These are phyloP conservation scores for Gastrophysa polygoni DNA, from an alignment of 2,888 invertebrate species.

Conservation along the genomic window DNA sequence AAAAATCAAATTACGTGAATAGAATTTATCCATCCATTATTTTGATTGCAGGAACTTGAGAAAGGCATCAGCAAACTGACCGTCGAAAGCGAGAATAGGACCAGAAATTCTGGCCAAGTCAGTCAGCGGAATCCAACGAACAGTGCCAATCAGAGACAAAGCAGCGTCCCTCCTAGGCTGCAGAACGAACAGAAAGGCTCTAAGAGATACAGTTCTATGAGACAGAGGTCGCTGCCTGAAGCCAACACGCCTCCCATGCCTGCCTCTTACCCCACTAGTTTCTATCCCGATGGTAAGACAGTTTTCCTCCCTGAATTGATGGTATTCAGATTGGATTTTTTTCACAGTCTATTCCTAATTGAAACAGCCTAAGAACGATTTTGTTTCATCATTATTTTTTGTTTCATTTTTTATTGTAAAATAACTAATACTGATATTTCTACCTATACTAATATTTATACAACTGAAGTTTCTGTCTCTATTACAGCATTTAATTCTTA, in stretches of 20 bases:
- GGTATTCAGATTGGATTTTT: too few relatives aligned
- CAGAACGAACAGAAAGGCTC: conserved; percentile 59
- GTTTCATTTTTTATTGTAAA: too few relatives aligned
- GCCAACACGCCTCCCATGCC: conserved; percentile 51
- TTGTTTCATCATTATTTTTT: too few relatives aligned
- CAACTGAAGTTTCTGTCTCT: too few relatives aligned
- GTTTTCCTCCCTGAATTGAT: too few relatives aligned
- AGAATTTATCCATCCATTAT: too few relatives aligned
- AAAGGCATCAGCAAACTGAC: conserved; percentile 20
- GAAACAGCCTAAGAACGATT: too few relatives aligned
- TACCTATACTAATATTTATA: too few relatives aligned
- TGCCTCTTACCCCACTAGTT: conserved; percentile 41
- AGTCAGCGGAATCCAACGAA: background rate
- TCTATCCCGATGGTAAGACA: conserved; percentile 50
- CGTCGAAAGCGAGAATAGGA: conserved; percentile 24
- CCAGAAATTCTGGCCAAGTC: background rate
- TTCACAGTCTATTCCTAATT: too few relatives aligned
- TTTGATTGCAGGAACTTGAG: conserved; percentile 3
- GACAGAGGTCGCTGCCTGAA: conserved; percentile 67
- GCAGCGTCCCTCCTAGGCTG: conserved; percentile 52
- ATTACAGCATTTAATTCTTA: too few relatives aligned
- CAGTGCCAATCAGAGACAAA: background rate
- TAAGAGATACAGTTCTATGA: conserved; percentile 63
- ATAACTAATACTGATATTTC: too few relatives aligned
- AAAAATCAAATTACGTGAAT: too few relatives aligned